Base-by-base conservation (phyloP, 2,797 vertebrate species). In the Chiloscyllium punctatum region DNA sequence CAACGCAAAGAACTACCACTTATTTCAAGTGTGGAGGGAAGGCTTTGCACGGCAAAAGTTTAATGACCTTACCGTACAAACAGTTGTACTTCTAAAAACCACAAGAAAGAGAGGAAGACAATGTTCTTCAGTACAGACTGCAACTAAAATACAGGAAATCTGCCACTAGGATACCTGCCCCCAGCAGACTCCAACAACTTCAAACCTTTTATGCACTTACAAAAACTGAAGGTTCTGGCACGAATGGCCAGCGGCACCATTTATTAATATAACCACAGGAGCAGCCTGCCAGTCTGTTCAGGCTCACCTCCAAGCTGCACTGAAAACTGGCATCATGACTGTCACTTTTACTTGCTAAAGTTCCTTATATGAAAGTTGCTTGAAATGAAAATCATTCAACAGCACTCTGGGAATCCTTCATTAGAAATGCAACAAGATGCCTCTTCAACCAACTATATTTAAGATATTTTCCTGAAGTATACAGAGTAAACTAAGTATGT, bases 121-220 rank as follows among this genome's bases (percentile, higher is more conserved):
- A 71, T 57, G 94, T 72, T 72, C 25, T 77, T 95, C 30, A 71
- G 48, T 95, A 77, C 94, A 74, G 69, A 77, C 23, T 33, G 71
- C 71, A 72, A 77, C 71, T 53, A 16, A 71, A 95, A 95, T 53
- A 74, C 71, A 74, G 71, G 94, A 95, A 95, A 77, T 77, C 6
- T 95, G 94, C 71, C 94, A 95, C 69, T 71, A 77, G 94, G 94
- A 95, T 72, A 95, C 27, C 94, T 95, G 94, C 42, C 71, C 71
- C 94, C 71, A 95, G 94, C 69, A 95, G 42, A 95, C 42, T 53
- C 25, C 69, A 77, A 33, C 94, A 21, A 74, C 77, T 95, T 42
- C 48, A 30, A 95, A n/a, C 71, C 71, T 77, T 95, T 77, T 77
- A 42, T 95, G 77, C 48, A 95, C 71, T 77, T 77, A 48, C 42